phyloP scores from a whole-genome alignment of 1,140 invertebrate species.

The Leguminivora glycinivorella region DNA sequence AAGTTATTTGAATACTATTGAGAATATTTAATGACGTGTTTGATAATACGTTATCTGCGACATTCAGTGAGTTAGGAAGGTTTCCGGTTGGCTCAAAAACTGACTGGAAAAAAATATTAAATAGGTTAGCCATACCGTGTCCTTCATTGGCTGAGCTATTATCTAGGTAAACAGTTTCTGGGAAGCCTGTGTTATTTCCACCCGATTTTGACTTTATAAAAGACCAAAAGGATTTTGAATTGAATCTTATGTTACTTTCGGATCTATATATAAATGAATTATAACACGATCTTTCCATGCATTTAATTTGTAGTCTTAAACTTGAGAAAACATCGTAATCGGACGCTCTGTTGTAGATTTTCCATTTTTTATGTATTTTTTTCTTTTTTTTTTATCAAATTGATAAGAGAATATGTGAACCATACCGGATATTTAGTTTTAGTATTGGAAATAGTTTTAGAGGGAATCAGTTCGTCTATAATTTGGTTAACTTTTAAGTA shows the following conservation, averaged over 20 bases:
- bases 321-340: conserved; percentile 1
- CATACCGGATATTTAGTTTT: conserved; percentile 1
- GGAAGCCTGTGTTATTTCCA: neutral
- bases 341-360: neutral
- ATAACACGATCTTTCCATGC: neutral
- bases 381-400: conserved; percentile 14
- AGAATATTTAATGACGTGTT: too few species aligned
- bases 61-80: neutral
- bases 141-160: neutral
- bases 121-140: neutral
- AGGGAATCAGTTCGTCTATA: neutral
- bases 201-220: neutral
- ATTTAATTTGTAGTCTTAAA: neutral
- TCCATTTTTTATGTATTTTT: conserved; percentile 10
- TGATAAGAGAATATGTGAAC: neutral
- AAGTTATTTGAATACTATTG: neutral
- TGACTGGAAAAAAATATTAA: neutral
- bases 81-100: neutral
- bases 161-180: neutral
- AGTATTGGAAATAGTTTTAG: neutral
- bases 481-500: neutral
- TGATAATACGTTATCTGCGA: neutral
- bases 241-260: neutral
- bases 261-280: neutral
- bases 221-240: neutral